Conservation (phyloP, 2,113 vertebrate genomes). For the Heliornis fulica region DNA sequence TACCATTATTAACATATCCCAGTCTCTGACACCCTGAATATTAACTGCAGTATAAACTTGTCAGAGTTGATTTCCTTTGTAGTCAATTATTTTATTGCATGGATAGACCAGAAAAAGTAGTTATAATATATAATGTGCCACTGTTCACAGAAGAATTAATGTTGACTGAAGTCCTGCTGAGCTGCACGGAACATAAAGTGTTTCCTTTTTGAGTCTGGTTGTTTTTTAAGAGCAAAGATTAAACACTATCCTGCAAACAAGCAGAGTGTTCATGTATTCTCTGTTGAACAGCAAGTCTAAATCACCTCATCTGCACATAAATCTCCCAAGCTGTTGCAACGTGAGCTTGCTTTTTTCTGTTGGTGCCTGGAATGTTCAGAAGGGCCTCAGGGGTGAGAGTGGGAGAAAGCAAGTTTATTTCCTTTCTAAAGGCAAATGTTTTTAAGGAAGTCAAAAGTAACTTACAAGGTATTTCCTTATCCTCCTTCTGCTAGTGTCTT, state of each 20-base stretch:
- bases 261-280: constrained; percentile 13
- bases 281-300: constrained; percentile 15
- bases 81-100: not conserved
- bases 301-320: constrained; percentile 14
- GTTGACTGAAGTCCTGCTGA: not conserved
- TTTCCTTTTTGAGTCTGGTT: not conserved
- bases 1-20: not conserved
- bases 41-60: not conserved
- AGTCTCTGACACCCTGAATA: not conserved
- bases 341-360: constrained; percentile 33
- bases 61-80: not conserved
- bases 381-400: constrained; percentile 43
- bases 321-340: constrained; percentile 31
- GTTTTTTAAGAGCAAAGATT: constrained; percentile 3
- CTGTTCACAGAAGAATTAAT: not conserved
- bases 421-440: constrained; percentile 28
- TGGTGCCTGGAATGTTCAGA: constrained; percentile 24
- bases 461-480: constrained; percentile 24
- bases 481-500: not conserved
- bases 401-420: constrained; percentile 58
- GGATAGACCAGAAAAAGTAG: not conserved
- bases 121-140: not conserved
- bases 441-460: constrained; percentile 33
- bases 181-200: not conserved
- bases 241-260: constrained; percentile 30